phyloP scores from a whole-genome alignment of 1,140 invertebrate genomes.

The Philotrypesis tridentata region DNA sequence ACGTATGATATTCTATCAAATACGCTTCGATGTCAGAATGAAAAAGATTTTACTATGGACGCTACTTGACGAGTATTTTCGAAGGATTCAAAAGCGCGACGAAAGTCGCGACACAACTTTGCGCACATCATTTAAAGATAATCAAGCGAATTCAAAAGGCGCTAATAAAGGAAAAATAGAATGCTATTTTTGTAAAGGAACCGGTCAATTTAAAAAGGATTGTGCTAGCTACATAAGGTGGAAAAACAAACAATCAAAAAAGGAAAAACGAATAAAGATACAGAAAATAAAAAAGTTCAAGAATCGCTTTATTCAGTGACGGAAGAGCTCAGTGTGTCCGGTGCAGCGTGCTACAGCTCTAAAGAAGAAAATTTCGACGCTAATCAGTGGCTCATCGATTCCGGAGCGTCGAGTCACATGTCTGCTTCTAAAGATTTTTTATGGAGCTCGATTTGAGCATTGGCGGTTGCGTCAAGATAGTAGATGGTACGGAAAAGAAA shows the following conservation, averaged over 20 bases:
- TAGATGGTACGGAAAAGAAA: background rate
- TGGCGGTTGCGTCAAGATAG: background rate
- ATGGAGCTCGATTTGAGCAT: background rate
- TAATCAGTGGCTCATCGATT: constrained; percentile 40
- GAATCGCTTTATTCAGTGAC: background rate
- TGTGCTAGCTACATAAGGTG: constrained; percentile 45
- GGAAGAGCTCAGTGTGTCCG: background rate
- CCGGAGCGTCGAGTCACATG: constrained; percentile 42
- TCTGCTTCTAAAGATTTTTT: background rate
- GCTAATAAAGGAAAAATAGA: background rate
- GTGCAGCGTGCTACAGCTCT: background rate
- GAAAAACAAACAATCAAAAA: constrained; percentile 41
- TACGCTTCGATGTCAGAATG: constrained; percentile 41
- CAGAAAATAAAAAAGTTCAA: background rate
- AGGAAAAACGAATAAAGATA: background rate
- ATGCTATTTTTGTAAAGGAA: constrained; percentile 47
- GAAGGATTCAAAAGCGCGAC: background rate
- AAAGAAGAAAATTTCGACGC: background rate
- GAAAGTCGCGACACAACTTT: background rate
- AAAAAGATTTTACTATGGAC: constrained; percentile 43
- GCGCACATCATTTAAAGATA: background rate
- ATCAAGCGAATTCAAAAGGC: background rate
- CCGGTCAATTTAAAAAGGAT: constrained; percentile 47
- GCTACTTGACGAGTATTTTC: constrained; percentile 36
- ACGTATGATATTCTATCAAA: constrained; percentile 39